phyloP scores from a whole-genome alignment of 1,140 invertebrate genomes.

The Episyrphus balteatus region DNA sequence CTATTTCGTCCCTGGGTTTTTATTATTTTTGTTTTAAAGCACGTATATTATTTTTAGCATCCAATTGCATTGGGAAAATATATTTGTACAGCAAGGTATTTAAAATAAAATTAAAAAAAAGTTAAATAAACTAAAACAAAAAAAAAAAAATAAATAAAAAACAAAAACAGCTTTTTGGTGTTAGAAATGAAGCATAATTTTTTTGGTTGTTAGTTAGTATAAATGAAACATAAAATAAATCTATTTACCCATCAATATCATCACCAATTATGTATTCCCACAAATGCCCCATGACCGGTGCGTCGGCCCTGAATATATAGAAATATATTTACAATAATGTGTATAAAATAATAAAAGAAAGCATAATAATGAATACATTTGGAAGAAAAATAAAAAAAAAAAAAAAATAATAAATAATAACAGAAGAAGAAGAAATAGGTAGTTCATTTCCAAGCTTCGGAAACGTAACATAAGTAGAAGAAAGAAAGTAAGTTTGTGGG shows the following conservation, averaged over 20 bases:
- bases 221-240: neutral
- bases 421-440: too few relatives aligned
- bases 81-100: too few relatives aligned
- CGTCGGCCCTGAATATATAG: slow-evolving; percentile 73
- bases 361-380: neutral
- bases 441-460: neutral
- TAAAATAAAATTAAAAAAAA: too few relatives aligned
- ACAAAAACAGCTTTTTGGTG: too few relatives aligned
- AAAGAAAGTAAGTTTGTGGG: slow-evolving; percentile 6
- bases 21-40: too few relatives aligned
- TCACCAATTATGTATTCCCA: slow-evolving; percentile 82
- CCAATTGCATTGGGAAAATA: too few relatives aligned
- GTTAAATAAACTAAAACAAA: too few relatives aligned
- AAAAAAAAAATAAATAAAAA: too few relatives aligned
- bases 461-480: neutral
- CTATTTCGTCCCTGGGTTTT: too few relatives aligned
- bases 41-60: too few relatives aligned
- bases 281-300: slow-evolving; percentile 85
- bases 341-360: slow-evolving; percentile 13
- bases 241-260: slow-evolving; percentile 67
- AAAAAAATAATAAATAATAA: slow-evolving; percentile 4
- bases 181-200: too few relatives aligned
- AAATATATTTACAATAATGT: slow-evolving; percentile 11
- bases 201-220: neutral
- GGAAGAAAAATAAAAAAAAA: slow-evolving; percentile 11